Evolutionary conservation across 2,797 vertebrate species (phyloP).

Genomic region (Epinephelus malabaricus): DNA sequence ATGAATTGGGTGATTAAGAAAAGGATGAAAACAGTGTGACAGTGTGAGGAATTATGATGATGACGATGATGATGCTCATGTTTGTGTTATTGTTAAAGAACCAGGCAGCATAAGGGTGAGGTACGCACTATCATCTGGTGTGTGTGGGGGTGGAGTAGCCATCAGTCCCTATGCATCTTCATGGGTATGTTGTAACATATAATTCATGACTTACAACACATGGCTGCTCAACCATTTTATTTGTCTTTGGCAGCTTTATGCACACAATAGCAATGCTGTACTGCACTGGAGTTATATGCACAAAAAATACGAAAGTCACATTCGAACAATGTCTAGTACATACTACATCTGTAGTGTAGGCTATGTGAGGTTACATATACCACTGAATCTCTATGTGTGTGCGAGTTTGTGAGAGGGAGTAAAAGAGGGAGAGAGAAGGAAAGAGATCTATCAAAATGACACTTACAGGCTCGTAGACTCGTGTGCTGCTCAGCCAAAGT

Average conservation of each 20-base stretch:
- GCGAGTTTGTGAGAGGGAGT: conserved; percentile 10
- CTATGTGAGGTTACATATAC: conserved; percentile 38
- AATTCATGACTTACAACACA: conserved; percentile 31
- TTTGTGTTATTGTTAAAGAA: conserved; percentile 9
- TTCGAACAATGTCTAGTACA: conserved; percentile 3
- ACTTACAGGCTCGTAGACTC: conserved; percentile 70
- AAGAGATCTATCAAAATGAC: conserved; percentile 80
- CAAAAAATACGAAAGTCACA: background rate
- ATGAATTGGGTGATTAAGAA: conserved; percentile 42
- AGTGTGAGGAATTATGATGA: conserved; percentile 10
- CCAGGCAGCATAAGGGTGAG: background rate
- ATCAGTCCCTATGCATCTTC: conserved; percentile 3
- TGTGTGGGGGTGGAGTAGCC: background rate
- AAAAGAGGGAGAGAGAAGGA: conserved; percentile 11
- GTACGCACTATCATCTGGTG: background rate
- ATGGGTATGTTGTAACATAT: conserved; percentile 15
- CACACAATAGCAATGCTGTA: background rate
- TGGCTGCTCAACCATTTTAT: conserved; percentile 33
- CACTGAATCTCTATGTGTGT: conserved; percentile 32
- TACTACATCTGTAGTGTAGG: conserved; percentile 16
- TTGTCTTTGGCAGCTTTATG: conserved; percentile 15
- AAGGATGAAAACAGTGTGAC: conserved; percentile 28
- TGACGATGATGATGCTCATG: conserved; percentile 20
- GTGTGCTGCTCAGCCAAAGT: conserved; percentile 73
- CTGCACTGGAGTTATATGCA: background rate